Conservation (phyloP, 2,113 vertebrate species). For the Psammodynastes pulverulentus region DNA sequence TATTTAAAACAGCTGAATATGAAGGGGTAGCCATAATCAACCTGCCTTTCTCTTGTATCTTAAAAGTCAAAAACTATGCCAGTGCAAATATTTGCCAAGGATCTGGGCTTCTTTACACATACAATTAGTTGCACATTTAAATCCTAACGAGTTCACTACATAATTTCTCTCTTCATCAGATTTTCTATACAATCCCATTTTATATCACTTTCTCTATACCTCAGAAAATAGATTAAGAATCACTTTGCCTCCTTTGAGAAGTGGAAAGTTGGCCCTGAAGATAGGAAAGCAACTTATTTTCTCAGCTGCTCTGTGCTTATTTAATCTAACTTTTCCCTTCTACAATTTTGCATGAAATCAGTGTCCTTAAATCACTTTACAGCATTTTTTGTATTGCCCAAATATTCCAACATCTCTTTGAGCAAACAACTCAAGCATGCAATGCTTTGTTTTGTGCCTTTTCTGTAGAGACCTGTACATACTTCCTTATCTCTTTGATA, state of each 20-base stretch:
- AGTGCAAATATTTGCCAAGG: conserved; percentile 27
- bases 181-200: neutral
- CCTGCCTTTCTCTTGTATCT: conserved; percentile 23
- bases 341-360: conserved; percentile 30
- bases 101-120: conserved; percentile 10
- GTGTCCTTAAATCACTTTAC: conserved; percentile 22
- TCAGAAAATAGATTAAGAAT: neutral
- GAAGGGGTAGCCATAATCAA: neutral
- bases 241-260: neutral
- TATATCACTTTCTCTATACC: neutral
- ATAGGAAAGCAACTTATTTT: neutral
- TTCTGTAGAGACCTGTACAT: conserved; percentile 38
- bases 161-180: neutral
- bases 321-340: neutral
- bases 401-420: conserved; percentile 48
- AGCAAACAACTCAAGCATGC: conserved; percentile 47
- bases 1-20: neutral
- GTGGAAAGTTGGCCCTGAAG: neutral
- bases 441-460: conserved; percentile 57
- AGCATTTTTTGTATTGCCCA: conserved; percentile 44
- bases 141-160: neutral
- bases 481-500: conserved; percentile 52
- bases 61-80: conserved; percentile 50
- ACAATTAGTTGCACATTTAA: neutral
- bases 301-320: neutral